Conservation (phyloP, 1,140 invertebrate species). For the Drosophila malerkotliana region DNA sequence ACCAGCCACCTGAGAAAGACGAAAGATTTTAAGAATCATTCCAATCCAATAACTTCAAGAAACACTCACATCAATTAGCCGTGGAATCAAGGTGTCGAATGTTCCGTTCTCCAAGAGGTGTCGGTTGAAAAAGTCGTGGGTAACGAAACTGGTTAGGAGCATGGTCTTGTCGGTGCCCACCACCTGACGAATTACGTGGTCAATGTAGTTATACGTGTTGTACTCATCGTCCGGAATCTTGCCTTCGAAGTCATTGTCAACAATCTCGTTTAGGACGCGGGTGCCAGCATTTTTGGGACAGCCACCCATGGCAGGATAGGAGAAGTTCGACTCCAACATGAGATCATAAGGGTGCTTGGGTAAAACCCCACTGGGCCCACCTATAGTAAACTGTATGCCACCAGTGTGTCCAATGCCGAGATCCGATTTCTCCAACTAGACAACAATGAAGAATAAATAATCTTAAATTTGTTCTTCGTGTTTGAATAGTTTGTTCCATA, state of each 20-base stretch:
- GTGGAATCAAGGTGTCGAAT: slow-evolving; percentile 69
- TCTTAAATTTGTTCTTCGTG: not conserved
- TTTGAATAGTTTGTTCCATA: not conserved
- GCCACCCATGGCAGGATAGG: slow-evolving; percentile 78
- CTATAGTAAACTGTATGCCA: slow-evolving; percentile 82
- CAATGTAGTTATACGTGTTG: slow-evolving; percentile 70
- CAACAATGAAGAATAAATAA: not conserved
- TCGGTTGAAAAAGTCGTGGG: slow-evolving; percentile 79
- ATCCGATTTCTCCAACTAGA: slow-evolving; percentile 74
- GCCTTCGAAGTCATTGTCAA: slow-evolving; percentile 78
- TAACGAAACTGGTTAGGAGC: slow-evolving; percentile 78
- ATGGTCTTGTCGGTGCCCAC: slow-evolving; percentile 80
- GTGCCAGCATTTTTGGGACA: slow-evolving; percentile 78
- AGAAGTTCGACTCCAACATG: slow-evolving; percentile 75
- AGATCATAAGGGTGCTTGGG: slow-evolving; percentile 80
- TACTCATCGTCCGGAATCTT: slow-evolving; percentile 80
- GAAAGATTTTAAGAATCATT: not conserved
- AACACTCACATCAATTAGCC: slow-evolving; percentile 74
- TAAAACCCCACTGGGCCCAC: slow-evolving; percentile 75
- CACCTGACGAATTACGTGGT: slow-evolving; percentile 73
- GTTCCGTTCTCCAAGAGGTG: slow-evolving; percentile 78
- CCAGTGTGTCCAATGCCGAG: slow-evolving; percentile 78
- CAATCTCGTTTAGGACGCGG: slow-evolving; percentile 75
- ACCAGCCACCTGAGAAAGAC: slow-evolving; percentile 65
- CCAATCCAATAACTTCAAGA: too few relatives aligned